Evolutionary conservation across 2,888 invertebrate genomes (phyloP).

Genomic region (Xestia ashworthii): DNA sequence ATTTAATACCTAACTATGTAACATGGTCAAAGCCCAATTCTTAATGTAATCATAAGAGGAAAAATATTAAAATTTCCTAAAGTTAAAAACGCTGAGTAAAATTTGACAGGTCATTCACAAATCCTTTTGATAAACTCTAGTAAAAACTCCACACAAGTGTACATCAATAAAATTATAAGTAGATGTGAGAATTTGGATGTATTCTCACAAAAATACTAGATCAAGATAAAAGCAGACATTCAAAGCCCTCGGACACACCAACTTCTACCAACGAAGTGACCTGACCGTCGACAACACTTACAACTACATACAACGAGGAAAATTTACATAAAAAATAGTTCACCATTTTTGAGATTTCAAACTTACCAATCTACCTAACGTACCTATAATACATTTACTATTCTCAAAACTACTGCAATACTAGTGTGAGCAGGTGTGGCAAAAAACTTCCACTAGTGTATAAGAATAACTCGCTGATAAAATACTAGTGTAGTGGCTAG

Average conservation of each 20-base stretch:
- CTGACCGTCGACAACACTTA: conserved; percentile 66
- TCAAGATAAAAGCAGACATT: conserved; percentile 36
- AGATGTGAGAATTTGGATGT: conserved; percentile 21
- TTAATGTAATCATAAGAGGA: conserved; percentile 58
- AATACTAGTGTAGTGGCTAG: conserved; percentile 47
- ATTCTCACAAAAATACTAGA: conserved; percentile 31
- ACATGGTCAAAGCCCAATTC: conserved; percentile 49
- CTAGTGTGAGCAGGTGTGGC: conserved; percentile 60
- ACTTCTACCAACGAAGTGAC: conserved; percentile 52
- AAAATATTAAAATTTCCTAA: conserved; percentile 48
- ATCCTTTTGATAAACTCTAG: conserved; percentile 40
- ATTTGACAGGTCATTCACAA: conserved; percentile 40
- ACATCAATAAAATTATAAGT: conserved; percentile 33
- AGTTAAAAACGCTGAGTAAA: conserved; percentile 42
- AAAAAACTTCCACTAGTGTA: conserved; percentile 67
- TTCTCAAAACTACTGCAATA: conserved; percentile 55
- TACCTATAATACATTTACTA: conserved; percentile 59
- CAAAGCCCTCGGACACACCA: conserved; percentile 30
- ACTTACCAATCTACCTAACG: conserved; percentile 65
- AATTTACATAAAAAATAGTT: conserved; percentile 78
- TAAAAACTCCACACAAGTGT: conserved; percentile 44
- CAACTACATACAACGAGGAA: conserved; percentile 71
- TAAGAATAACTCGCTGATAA: conserved; percentile 63
- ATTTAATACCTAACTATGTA: conserved; percentile 41
- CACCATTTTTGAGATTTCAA: conserved; percentile 74